Evolutionary conservation across 2,797 vertebrate genomes (phyloP).

Genomic region (Enteromius paludinosus): DNA sequence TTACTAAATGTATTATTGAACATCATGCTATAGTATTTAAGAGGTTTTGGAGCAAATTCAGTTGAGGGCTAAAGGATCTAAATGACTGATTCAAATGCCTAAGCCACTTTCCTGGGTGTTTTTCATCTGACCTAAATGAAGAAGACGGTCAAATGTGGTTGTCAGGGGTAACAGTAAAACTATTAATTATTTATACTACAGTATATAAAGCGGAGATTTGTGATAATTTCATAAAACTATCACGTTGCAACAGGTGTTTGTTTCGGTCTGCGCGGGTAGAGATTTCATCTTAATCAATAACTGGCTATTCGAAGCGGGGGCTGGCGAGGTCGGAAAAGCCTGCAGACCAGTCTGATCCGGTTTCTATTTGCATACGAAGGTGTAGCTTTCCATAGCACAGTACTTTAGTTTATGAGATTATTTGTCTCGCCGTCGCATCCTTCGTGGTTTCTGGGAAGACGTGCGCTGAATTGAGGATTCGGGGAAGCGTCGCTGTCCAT

Average conservation of each 20-base stretch:
- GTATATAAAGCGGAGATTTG: not conserved
- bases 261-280: not conserved
- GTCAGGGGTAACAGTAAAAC: slow-evolving; percentile 2
- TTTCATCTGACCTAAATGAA: not conserved
- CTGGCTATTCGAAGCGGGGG: not conserved
- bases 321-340: not conserved
- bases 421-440: slow-evolving; percentile 28
- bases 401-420: slow-evolving; percentile 3
- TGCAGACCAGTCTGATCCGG: slow-evolving; percentile 10
- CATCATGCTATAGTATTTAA: not conserved
- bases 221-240: not conserved
- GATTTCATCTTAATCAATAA: slow-evolving; percentile 11
- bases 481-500: slow-evolving; percentile 58
- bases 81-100: not conserved
- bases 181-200: not conserved
- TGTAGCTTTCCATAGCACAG: not conserved
- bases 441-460: slow-evolving; percentile 37
- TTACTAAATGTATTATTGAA: not conserved
- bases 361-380: slow-evolving; percentile 27
- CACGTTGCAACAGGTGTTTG: slow-evolving; percentile 41
- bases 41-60: not conserved
- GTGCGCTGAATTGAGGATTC: slow-evolving; percentile 50
- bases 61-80: not conserved
- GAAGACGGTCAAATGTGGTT: slow-evolving; percentile 12
- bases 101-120: not conserved